Evolutionary conservation across 2,113 vertebrate genomes (phyloP).

Genomic region (Labrus mixtus): DNA sequence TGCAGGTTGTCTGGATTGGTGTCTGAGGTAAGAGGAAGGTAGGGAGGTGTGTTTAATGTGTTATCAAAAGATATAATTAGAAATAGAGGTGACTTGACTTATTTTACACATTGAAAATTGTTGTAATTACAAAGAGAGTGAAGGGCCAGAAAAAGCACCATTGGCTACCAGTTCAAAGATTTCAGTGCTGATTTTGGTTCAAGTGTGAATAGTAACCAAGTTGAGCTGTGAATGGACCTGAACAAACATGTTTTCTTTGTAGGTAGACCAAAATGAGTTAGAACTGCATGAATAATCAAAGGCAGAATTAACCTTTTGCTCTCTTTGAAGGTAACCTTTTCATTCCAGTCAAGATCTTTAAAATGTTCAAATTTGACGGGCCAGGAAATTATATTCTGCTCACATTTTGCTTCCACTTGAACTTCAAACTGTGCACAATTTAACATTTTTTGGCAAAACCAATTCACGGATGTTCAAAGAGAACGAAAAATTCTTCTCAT

Average conservation of each 20-base stretch:
- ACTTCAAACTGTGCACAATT: no score
- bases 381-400: not conserved
- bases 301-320: not conserved
- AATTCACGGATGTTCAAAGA: not conserved
- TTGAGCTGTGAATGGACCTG: no score
- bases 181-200: no score
- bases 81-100: no score
- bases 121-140: no score
- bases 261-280: not conserved
- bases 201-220: no score
- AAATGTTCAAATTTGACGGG: not conserved
- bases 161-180: no score
- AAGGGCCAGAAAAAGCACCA: no score
- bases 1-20: not conserved
- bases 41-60: no score
- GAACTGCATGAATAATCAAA: not conserved
- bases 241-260: not conserved
- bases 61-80: no score
- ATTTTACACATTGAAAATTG: no score
- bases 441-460: not conserved
- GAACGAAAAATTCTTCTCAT: not conserved
- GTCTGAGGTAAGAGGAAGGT: not conserved
- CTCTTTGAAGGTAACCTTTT: not conserved
- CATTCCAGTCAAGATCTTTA: not conserved
- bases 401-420: not conserved